Evolutionary conservation across 35 echinoderm and acorn worm genomes (phyloP).

Genomic region (Ptychodera flava): DNA sequence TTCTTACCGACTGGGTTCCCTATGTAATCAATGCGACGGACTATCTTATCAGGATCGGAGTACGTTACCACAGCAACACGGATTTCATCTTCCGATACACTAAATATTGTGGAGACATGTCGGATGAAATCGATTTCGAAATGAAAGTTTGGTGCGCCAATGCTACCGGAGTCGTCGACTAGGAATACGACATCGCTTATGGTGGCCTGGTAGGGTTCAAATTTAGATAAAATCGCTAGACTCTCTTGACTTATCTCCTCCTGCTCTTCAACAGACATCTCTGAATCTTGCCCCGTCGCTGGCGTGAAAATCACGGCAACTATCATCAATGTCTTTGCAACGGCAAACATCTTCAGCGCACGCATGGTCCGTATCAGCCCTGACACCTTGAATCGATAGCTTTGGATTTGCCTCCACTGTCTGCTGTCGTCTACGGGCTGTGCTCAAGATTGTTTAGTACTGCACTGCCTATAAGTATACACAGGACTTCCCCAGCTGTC

Average conservation of each 20-base stretch:
- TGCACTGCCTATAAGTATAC: too few relatives aligned
- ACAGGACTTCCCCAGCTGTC: too few relatives aligned
- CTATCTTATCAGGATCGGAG: conserved; percentile 17
- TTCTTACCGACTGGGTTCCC: conserved; percentile 29
- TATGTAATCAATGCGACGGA: conserved; percentile 43
- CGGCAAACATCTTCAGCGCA: too few relatives aligned
- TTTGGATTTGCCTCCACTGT: neutral
- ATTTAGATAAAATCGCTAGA: neutral
- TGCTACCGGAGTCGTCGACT: neutral
- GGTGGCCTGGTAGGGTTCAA: neutral
- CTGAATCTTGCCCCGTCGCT: neutral
- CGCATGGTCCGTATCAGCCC: neutral
- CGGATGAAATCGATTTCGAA: neutral
- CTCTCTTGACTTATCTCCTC: neutral
- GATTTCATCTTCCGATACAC: conserved; percentile 20
- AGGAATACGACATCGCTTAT: neutral
- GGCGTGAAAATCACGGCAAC: neutral
- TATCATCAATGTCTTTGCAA: neutral
- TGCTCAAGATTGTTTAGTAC: too few relatives aligned
- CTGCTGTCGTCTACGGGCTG: too few relatives aligned
- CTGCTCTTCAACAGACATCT: neutral
- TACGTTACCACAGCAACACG: conserved; percentile 42
- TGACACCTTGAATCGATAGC: neutral
- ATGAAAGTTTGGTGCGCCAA: neutral
- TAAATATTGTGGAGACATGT: conserved; percentile 20